Conservation (phyloP, 2,888 invertebrate genomes). For the Capitulum mitella region DNA sequence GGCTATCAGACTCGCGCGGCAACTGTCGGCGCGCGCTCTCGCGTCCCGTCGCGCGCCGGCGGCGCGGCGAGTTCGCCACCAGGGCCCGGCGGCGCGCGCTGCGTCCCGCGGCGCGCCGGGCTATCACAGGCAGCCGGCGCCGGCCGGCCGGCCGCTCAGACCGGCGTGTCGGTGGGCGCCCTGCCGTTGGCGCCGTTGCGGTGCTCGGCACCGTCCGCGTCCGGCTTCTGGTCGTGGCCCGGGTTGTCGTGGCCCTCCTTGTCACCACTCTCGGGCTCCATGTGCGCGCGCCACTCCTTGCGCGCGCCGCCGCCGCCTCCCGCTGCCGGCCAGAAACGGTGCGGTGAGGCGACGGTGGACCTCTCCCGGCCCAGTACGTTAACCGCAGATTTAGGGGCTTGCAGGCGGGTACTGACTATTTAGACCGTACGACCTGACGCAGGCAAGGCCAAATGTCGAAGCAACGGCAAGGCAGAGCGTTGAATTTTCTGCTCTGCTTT, state of each 20-base stretch:
- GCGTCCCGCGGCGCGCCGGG: background rate
- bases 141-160: background rate
- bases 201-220: background rate
- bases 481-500: background rate
- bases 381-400: background rate
- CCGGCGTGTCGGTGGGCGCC: conserved; percentile 1
- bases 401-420: background rate
- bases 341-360: background rate
- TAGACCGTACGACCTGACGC: background rate
- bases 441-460: background rate
- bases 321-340: background rate
- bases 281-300: conserved; percentile 20
- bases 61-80: no score
- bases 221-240: background rate
- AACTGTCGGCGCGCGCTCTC: background rate
- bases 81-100: background rate
- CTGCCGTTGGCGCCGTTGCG: conserved; percentile 7
- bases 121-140: background rate
- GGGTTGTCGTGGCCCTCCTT: conserved; percentile 21
- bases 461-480: background rate
- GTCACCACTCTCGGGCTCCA: background rate
- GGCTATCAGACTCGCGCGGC: no score
- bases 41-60: background rate
- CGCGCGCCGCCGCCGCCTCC: background rate
- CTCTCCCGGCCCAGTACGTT: background rate